Evolutionary conservation across 2,113 vertebrate species (phyloP).

Genomic region (Egretta garzetta): DNA sequence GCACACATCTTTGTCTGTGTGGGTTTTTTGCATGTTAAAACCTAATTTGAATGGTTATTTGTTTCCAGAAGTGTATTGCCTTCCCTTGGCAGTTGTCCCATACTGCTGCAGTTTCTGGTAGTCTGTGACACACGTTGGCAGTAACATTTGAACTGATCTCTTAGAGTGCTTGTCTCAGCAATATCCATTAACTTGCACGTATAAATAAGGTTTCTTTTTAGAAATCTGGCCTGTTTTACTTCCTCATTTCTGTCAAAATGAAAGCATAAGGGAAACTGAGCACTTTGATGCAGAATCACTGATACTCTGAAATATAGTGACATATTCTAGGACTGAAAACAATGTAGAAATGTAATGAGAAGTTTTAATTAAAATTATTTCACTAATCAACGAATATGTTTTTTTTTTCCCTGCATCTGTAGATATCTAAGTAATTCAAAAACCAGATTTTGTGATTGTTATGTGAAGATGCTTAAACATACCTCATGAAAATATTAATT

Average conservation of each 20-base stretch:
- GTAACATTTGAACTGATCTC: neutral
- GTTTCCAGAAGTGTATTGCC: neutral
- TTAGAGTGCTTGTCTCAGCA: neutral
- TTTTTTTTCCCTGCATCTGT: neutral
- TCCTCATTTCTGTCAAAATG: neutral
- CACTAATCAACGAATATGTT: neutral
- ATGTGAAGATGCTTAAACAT: neutral
- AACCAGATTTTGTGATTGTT: neutral
- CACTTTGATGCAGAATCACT: neutral
- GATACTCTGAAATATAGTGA: neutral
- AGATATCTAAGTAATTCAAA: neutral
- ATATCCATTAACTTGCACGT: neutral
- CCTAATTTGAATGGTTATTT: neutral
- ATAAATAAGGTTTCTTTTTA: neutral
- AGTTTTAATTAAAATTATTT: neutral
- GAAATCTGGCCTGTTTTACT: neutral
- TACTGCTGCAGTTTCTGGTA: neutral
- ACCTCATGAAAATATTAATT: neutral
- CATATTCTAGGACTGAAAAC: neutral
- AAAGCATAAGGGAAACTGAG: neutral
- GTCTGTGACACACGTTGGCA: neutral
- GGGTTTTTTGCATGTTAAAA: neutral
- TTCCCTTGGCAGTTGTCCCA: neutral
- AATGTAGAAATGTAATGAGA: neutral
- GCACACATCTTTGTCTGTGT: neutral